Evolutionary conservation across 2,888 invertebrate genomes (phyloP).

Genomic region (Agriopis marginaria): DNA sequence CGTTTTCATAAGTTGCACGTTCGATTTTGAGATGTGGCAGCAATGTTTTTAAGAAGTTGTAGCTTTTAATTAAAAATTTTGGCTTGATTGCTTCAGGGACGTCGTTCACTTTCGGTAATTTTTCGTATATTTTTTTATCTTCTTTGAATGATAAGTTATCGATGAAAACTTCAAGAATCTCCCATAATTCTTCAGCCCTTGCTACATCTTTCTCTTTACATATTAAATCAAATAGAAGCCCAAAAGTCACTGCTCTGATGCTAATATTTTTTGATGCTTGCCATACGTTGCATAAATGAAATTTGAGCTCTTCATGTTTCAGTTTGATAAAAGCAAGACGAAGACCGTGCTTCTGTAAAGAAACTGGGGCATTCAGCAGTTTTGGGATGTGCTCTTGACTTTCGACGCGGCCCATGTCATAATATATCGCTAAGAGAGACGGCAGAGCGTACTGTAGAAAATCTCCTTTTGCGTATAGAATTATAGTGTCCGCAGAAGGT

Average conservation of each 20-base stretch:
- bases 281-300: constrained; percentile 63
- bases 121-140: constrained; percentile 64
- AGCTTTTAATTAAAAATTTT: constrained; percentile 62
- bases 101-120: constrained; percentile 52
- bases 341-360: constrained; percentile 73
- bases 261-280: constrained; percentile 64
- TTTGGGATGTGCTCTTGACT: constrained; percentile 57
- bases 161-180: constrained; percentile 63
- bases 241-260: constrained; percentile 67
- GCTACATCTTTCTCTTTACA: constrained; percentile 58
- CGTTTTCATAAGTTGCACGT: constrained; percentile 43
- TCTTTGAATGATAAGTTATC: constrained; percentile 65
- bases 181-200: constrained; percentile 57
- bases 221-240: constrained; percentile 59
- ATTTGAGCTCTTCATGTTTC: constrained; percentile 54
- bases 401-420: constrained; percentile 58
- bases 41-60: constrained; percentile 61
- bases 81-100: constrained; percentile 58
- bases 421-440: constrained; percentile 66
- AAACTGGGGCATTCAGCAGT: constrained; percentile 65
- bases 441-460: constrained; percentile 70
- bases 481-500: constrained; percentile 59
- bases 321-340: constrained; percentile 64
- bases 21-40: constrained; percentile 46
- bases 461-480: constrained; percentile 71